phyloP scores from a whole-genome alignment of 1,140 invertebrate genomes.

The Cotesia typhae region DNA sequence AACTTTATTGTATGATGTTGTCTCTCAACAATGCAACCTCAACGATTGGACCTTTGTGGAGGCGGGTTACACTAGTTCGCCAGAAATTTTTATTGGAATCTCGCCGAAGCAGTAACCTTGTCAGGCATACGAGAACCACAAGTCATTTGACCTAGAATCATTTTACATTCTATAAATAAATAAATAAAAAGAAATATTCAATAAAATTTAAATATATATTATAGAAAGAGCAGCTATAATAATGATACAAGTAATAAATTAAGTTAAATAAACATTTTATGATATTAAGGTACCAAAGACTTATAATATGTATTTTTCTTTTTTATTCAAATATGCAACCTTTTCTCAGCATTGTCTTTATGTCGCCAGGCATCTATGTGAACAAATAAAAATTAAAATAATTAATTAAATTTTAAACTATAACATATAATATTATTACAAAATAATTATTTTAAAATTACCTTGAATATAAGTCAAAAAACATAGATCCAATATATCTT shows the following conservation, averaged over 20 bases:
- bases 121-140: constrained; percentile 44
- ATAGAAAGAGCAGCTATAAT: too few relatives aligned
- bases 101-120: constrained; percentile 47
- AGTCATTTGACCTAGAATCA: constrained; percentile 47
- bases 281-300: not conserved
- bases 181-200: constrained; percentile 2
- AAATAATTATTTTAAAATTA: too few relatives aligned
- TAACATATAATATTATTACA: too few relatives aligned
- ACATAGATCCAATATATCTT: too few relatives aligned
- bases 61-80: constrained; percentile 40
- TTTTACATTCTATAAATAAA: constrained; percentile 24
- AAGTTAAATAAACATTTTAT: too few relatives aligned
- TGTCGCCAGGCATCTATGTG: too few relatives aligned
- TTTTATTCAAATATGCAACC: too few relatives aligned
- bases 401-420: too few relatives aligned
- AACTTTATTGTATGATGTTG: constrained; percentile 17
- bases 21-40: constrained; percentile 22
- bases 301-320: constrained; percentile 6
- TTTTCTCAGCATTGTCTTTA: too few relatives aligned
- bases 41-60: constrained; percentile 20
- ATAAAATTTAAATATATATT: constrained; percentile 1
- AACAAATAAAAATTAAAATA: too few relatives aligned
- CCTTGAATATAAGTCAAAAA: too few relatives aligned
- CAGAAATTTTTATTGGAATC: constrained; percentile 50
- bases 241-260: not conserved